These are phyloP conservation scores for Operophtera brumata DNA, from an alignment of 2,888 invertebrate species.

Conservation along the genomic window DNA sequence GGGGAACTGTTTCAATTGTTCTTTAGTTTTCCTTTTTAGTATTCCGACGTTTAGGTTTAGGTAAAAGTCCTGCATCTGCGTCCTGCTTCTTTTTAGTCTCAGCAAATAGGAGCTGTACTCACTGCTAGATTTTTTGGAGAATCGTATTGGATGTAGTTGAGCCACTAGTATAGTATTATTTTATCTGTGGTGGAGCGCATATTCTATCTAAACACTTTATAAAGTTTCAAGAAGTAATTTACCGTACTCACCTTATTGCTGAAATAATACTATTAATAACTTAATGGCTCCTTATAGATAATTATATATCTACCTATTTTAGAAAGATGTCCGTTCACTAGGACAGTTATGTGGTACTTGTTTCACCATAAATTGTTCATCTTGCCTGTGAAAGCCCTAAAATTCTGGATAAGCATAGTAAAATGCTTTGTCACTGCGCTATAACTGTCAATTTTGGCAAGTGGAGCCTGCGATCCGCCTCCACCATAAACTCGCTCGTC, in stretches of 20 bases:
- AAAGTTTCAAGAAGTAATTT: neutral
- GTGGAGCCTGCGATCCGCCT: slow-evolving; percentile 22
- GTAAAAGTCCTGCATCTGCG: neutral
- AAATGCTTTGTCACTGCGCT: slow-evolving; percentile 2
- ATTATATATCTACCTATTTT: neutral
- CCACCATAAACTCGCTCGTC: slow-evolving; percentile 27
- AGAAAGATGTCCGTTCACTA: neutral
- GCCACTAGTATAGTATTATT: no score
- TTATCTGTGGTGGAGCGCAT: no score
- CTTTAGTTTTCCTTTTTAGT: neutral
- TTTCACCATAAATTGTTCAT: neutral
- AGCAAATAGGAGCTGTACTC: no score
- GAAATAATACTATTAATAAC: no score
- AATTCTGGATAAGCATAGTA: slow-evolving; percentile 7
- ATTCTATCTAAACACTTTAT: neutral
- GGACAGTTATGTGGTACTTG: neutral
- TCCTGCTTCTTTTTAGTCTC: no score
- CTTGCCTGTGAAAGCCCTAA: slow-evolving; percentile 1
- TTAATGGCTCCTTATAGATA: no score
- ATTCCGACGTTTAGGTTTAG: neutral
- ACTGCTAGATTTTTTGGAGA: no score
- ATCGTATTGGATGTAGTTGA: no score
- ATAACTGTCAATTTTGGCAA: slow-evolving; percentile 26
- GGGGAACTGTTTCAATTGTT: slow-evolving; percentile 2
- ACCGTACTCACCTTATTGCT: neutral